Base-by-base conservation (phyloP, 2,888 invertebrate genomes). In the Andrena chrysosceles region DNA sequence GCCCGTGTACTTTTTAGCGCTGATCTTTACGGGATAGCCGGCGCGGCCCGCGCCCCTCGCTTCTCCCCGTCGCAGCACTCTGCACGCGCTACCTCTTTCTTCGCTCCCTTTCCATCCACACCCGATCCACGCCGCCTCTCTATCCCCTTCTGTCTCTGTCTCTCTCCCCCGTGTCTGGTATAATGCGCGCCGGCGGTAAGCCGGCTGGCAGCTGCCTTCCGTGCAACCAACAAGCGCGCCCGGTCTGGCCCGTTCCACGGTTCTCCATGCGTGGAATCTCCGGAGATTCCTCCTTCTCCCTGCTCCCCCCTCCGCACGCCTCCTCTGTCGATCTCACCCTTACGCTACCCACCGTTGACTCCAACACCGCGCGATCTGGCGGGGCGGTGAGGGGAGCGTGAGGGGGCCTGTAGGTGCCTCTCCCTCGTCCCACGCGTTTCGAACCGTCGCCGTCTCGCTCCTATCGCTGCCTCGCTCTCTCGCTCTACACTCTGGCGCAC, bases 191-290 rank as follows among this genome's bases (percentile, higher is more conserved):
- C 89, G 90, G 90, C 90, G 91, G 92, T 92, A 91, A 93, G 92
- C 91, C 91, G 93, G 90, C 92, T 91, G 91, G 92, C 93, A 93
- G 92, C 93, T 93, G 93, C 93, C 91, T 92, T 92, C 91, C 92
- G 92, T 92, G 92, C 91, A 90, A 91, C 91, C 91, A 91, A 91
- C 93, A 89, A 93, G 90, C 80, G 85, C 79, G 82, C 80, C 85
- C 79, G 82, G 89, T 88, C 89, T 89, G 90, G 88, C 89, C 89
- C 90, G 88, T 88, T 90, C 90, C 90, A 87, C 88, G 87, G 80
- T 87, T 89, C 91, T 91, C 90, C 91, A 91, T 91, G 92, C 91
- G 91, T 92, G 91, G 92, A 92, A 92, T 92, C 91, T 91, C 90
- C 89, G 86, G 91, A 92, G 91, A 91, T 90, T 87, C 89, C 85